Evolutionary conservation across 2,888 invertebrate genomes (phyloP), one percentile per base, ranked within the genome.

Genomic region (Trilocha varians): DNA sequence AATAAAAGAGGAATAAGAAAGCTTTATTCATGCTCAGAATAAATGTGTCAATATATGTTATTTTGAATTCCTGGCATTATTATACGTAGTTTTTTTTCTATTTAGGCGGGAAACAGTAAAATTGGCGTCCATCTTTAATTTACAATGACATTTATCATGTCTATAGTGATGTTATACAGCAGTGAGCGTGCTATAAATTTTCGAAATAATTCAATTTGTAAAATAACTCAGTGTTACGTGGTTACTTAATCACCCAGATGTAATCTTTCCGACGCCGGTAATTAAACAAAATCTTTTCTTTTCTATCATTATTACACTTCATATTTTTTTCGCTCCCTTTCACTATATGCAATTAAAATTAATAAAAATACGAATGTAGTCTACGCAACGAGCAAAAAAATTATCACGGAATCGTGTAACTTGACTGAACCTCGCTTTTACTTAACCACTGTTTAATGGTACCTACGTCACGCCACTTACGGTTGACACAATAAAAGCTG

Each of bases 261-360:
- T 38, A 42, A 37, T 35, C 42, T 16, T 15, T 16, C n/a, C 15
- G 16, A 13, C 16, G n/a, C 16, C 5, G 4, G 36, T 16, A 41
- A 14, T 37, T 37, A 13, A 42, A 42, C 35, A 35, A 38, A 37
- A n/a, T 16, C 15, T 32, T 3, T 35, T 35, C 25, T 14, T 38
- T 42, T 41, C 36, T 34, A 25, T 25, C 25, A 38, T 35, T 15
- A 34, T 38, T 32, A 35, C 32, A 17, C 35, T 34, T 55, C 50
- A 49, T 63, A 59, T 59, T 61, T 62, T 59, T 56, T 54, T 48
- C 52, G 55, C 50, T 62, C 53, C 67, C 73, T 70, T 74, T 73
- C 72, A 67, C 70, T 57, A 52, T 42, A 42, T 48, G 58, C 64
- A 69, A 71, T 72, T 68, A 69, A 65, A 66, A 66, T 67, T 59